Conservation (phyloP, 1,140 invertebrate genomes). For the Holotrichia oblita region DNA sequence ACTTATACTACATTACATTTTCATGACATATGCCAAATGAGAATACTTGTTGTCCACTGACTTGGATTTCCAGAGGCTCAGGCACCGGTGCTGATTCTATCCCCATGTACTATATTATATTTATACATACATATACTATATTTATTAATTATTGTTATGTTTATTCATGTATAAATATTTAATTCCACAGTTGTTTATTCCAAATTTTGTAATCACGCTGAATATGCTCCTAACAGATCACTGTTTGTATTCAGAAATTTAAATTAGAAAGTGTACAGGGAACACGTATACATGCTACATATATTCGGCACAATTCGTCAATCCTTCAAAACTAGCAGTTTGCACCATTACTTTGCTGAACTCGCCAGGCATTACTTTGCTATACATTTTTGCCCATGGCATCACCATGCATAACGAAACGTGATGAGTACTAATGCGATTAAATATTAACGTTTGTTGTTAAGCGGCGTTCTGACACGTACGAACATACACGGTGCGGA, state of each 20-base stretch:
- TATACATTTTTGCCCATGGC: not conserved
- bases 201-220: too few relatives aligned
- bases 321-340: not conserved
- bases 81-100: too few relatives aligned
- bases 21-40: too few relatives aligned
- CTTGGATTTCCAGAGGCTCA: too few relatives aligned
- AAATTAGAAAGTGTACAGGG: not conserved
- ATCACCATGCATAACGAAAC: not conserved
- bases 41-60: too few relatives aligned
- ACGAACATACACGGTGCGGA: not conserved
- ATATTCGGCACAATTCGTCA: not conserved
- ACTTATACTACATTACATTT: too few relatives aligned
- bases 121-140: too few relatives aligned
- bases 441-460: constrained; percentile 20
- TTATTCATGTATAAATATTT: too few relatives aligned
- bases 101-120: too few relatives aligned
- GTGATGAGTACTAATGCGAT: not conserved
- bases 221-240: too few relatives aligned
- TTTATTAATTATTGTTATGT: too few relatives aligned
- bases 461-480: not conserved
- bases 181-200: too few relatives aligned
- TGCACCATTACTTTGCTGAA: not conserved
- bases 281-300: not conserved
- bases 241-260: not conserved
- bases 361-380: not conserved